Percentiles rank a stretch among this genome's conserved stretches.
phyloP scores from a whole-genome alignment of 2,888 invertebrate species.

The Choristoneura rosaceana region DNA sequence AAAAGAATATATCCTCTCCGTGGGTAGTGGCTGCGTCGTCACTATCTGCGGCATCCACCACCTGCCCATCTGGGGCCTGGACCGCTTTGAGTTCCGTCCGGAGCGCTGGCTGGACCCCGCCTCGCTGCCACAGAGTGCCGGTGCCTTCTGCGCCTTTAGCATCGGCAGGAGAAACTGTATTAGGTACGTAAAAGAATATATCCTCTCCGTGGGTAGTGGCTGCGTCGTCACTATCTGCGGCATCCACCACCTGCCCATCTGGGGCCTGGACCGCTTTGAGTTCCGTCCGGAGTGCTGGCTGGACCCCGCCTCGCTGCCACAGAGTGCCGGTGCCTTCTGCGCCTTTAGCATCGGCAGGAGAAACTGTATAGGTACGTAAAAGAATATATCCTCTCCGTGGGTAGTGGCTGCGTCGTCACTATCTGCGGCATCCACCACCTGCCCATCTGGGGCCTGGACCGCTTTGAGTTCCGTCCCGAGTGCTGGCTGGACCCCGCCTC shows the following conservation, averaged over 20 bases:
- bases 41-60: conserved; percentile 54
- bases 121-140: conserved; percentile 48
- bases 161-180: conserved; percentile 54
- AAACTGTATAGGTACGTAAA: conserved; percentile 58
- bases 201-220: conserved; percentile 51
- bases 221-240: conserved; percentile 55
- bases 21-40: conserved; percentile 53
- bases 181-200: conserved; percentile 57
- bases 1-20: conserved; percentile 53
- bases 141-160: conserved; percentile 52
- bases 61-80: conserved; percentile 59
- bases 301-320: conserved; percentile 46
- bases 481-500: conserved; percentile 53
- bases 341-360: conserved; percentile 55
- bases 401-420: conserved; percentile 52
- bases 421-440: conserved; percentile 56
- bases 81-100: conserved; percentile 53
- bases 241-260: conserved; percentile 54
- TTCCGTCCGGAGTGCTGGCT: conserved; percentile 62
- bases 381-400: conserved; percentile 52
- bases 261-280: conserved; percentile 56
- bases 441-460: conserved; percentile 58
- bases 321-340: conserved; percentile 48
- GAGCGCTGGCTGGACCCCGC: conserved; percentile 56
- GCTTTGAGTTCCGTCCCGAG: conserved; percentile 54